Evolutionary conservation across 2,888 invertebrate genomes (phyloP).

Genomic region (Netelia virgata): DNA sequence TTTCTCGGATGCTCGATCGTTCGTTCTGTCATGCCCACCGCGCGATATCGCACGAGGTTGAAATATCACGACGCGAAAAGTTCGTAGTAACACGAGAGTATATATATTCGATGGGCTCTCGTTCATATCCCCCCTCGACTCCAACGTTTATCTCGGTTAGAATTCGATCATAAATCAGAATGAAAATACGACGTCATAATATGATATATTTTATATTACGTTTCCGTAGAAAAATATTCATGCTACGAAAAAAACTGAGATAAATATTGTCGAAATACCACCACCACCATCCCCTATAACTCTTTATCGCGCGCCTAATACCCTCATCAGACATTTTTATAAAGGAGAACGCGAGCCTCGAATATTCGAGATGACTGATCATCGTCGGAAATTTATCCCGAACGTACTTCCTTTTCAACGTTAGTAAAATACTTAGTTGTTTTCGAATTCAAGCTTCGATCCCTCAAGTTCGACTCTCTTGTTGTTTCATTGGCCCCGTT

Average conservation of each 20-base stretch:
- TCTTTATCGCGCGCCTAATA: neutral
- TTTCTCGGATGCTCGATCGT: constrained; percentile 7
- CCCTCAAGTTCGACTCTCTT: neutral
- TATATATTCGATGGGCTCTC: constrained; percentile 27
- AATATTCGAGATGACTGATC: neutral
- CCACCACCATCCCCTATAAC: neutral
- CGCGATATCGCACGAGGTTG: neutral
- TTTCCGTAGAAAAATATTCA: neutral
- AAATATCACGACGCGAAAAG: constrained; percentile 36
- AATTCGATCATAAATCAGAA: constrained; percentile 45
- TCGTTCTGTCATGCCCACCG: constrained; percentile 8
- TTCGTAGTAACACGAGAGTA: constrained; percentile 36
- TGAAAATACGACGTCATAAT: constrained; percentile 21
- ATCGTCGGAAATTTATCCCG: neutral
- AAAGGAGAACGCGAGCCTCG: neutral
- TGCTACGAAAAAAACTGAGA: neutral
- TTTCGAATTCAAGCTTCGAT: neutral
- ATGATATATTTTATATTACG: constrained; percentile 19
- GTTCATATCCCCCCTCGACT: constrained; percentile 5
- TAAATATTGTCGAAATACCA: constrained; percentile 27
- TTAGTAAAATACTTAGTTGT: neutral
- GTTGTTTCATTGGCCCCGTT: neutral
- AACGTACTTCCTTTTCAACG: neutral
- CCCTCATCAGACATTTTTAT: neutral
- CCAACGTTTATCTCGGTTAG: constrained; percentile 11